Evolutionary conservation across 1,140 invertebrate genomes (phyloP).

Genomic region (Sycophila sp.): DNA sequence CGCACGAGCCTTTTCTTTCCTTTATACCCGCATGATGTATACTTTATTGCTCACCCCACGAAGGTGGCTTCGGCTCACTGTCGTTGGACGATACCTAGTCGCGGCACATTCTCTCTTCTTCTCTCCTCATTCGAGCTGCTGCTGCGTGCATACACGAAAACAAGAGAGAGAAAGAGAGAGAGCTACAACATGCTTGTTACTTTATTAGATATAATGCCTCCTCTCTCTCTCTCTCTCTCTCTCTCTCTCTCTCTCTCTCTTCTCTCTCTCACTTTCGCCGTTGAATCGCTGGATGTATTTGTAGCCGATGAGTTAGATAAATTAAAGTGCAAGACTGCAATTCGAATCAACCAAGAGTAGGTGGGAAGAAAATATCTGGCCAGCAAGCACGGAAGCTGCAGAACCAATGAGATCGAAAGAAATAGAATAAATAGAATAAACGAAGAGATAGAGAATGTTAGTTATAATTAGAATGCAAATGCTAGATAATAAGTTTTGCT

Average conservation of each 20-base stretch:
- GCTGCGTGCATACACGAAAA: background rate
- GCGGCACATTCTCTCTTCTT: background rate
- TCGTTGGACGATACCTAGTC: background rate
- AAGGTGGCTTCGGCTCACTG: background rate
- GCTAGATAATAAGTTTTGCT: constrained; percentile 1
- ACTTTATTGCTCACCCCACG: constrained; percentile 10
- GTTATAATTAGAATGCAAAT: constrained; percentile 41
- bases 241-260: constrained; percentile 29
- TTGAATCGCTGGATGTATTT: too few relatives aligned
- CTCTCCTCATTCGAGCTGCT: background rate
- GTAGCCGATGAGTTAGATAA: constrained; percentile 55
- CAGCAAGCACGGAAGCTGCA: constrained; percentile 4
- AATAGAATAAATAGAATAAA: constrained; percentile 8
- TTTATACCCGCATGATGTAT: constrained; percentile 14
- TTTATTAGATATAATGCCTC: constrained; percentile 50
- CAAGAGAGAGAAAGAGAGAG: constrained; percentile 19
- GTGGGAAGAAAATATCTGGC: constrained; percentile 22
- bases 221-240: constrained; percentile 23
- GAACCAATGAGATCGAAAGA: too few relatives aligned
- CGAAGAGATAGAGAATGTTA: background rate
- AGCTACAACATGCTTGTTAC: constrained; percentile 38
- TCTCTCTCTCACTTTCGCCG: too few relatives aligned
- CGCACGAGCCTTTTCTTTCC: background rate
- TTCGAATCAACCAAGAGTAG: constrained; percentile 34
- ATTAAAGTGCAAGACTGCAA: constrained; percentile 44